Conservation (phyloP, 2,888 invertebrate species). For the Noctua janthe region DNA sequence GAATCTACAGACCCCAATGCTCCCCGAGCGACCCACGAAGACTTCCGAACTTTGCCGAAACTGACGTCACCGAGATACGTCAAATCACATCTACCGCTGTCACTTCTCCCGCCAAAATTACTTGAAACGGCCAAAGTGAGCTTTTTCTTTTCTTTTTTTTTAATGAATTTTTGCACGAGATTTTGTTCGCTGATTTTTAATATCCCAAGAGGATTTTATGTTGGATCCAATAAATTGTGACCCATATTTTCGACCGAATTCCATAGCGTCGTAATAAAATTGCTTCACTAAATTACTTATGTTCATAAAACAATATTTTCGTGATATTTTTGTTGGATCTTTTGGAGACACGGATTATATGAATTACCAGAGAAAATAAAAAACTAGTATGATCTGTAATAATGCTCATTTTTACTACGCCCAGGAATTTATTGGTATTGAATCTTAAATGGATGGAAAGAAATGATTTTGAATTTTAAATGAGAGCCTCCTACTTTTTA, state of each 20-base stretch:
- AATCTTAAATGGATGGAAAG: no score
- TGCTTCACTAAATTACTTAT: not conserved
- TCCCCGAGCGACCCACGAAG: conserved; percentile 69
- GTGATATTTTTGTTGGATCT: not conserved
- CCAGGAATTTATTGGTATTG: not conserved
- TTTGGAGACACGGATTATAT: not conserved
- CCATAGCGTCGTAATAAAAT: conserved; percentile 10
- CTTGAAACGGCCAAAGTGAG: conserved; percentile 91
- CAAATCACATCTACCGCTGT: conserved; percentile 94
- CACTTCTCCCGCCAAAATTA: conserved; percentile 92
- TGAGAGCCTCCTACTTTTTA: no score
- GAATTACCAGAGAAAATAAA: not conserved
- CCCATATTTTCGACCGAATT: conserved; percentile 34
- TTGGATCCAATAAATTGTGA: conserved; percentile 30
- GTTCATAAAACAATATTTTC: not conserved
- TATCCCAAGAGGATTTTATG: conserved; percentile 41
- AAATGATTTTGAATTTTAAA: no score
- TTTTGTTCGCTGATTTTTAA: conserved; percentile 31
- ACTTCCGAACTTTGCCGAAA: conserved; percentile 71
- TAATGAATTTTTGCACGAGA: conserved; percentile 22
- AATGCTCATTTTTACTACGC: not conserved
- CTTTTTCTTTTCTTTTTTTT: conserved; percentile 71
- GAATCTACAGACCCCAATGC: conserved; percentile 50
- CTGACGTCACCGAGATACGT: conserved; percentile 90
- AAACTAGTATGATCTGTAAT: not conserved